Percentiles rank a stretch among this genome's conserved stretches.
Evolutionary conservation across 1,140 invertebrate species (phyloP).

Genomic region (Bombyx mandarina): DNA sequence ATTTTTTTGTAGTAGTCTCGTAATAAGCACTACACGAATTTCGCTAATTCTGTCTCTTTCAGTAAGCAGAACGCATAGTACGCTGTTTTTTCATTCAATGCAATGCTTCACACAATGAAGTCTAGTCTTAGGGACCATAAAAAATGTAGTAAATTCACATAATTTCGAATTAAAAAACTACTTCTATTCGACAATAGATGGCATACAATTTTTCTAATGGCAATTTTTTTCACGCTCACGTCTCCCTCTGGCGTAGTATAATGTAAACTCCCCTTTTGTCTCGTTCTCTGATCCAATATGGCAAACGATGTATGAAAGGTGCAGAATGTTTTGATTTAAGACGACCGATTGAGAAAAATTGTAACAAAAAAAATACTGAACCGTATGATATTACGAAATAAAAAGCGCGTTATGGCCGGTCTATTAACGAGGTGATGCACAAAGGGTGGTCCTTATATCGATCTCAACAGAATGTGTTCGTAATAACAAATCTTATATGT

Average conservation of each 20-base stretch:
- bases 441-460: constrained; percentile 18
- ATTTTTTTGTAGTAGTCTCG: no score
- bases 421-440: constrained; percentile 25
- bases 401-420: constrained; percentile 40
- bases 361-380: constrained; percentile 29
- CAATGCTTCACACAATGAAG: no score
- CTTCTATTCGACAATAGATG: constrained; percentile 3
- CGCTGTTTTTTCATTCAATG: no score
- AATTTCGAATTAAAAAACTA: no score
- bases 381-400: constrained; percentile 6
- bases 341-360: constrained; percentile 38
- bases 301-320: constrained; percentile 63
- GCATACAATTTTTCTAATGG: constrained; percentile 4
- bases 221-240: background rate
- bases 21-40: no score
- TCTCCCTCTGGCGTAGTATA: constrained; percentile 33
- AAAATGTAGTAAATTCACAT: no score
- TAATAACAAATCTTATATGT: constrained; percentile 36
- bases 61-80: no score
- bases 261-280: constrained; percentile 51
- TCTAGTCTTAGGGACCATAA: no score
- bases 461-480: constrained; percentile 30
- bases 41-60: no score
- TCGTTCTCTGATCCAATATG: constrained; percentile 66
- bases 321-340: constrained; percentile 64